Percentiles rank a stretch among this genome's conserved stretches.
Evolutionary conservation across 2,888 invertebrate genomes (phyloP).

Genomic region (Caenorhabditis sp.): DNA sequence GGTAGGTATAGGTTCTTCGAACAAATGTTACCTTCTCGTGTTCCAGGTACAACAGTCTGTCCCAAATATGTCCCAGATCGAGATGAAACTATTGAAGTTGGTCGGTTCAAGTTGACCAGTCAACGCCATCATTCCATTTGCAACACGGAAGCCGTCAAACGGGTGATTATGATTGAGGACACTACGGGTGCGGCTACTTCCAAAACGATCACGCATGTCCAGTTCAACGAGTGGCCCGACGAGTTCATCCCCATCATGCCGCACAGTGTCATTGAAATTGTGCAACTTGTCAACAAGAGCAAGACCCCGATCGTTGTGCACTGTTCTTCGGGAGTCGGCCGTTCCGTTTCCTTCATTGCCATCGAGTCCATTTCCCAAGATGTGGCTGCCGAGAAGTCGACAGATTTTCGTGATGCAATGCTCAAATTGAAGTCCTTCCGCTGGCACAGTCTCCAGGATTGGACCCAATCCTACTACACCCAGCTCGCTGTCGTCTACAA

Average conservation of each 20-base stretch:
- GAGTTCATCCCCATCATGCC: background rate
- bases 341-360: background rate
- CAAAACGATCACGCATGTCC: background rate
- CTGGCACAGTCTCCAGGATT: background rate
- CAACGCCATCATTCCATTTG: background rate
- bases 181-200: background rate
- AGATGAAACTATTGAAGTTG: background rate
- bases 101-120: background rate
- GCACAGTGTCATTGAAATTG: background rate
- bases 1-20: background rate
- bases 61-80: background rate
- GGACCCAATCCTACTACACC: background rate
- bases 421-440: background rate
- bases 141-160: background rate
- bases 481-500: background rate
- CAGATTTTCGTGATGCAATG: background rate
- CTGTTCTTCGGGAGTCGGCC: background rate
- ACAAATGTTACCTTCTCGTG: too few relatives aligned
- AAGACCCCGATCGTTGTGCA: background rate
- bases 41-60: background rate
- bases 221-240: background rate
- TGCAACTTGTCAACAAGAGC: background rate
- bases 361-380: background rate
- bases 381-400: background rate
- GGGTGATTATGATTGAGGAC: background rate